Conservation (phyloP, 2,797 vertebrate genomes). For the Cryptoprocta ferox region DNA sequence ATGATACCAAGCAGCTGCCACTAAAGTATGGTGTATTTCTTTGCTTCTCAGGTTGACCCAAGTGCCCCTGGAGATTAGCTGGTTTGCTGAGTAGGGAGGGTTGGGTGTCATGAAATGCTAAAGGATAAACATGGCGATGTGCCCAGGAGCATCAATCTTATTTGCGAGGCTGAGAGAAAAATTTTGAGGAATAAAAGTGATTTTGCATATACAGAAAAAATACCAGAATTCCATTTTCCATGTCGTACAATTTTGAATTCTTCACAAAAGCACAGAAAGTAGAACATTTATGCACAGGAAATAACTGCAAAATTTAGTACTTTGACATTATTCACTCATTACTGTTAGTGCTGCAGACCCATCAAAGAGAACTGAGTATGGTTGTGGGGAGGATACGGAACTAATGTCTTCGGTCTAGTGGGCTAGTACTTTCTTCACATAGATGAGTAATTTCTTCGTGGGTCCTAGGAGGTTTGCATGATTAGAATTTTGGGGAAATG, state of each 20-base stretch:
- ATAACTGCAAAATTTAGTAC: background rate
- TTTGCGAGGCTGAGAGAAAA: background rate
- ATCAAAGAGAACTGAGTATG: background rate
- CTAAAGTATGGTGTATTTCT: background rate
- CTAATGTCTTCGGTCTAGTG: background rate
- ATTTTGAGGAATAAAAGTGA: background rate
- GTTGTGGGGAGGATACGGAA: background rate
- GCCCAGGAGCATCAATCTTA: background rate
- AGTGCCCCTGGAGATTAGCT: background rate
- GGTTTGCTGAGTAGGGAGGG: background rate
- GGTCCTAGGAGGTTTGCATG: background rate
- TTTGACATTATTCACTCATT: background rate
- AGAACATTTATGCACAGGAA: background rate
- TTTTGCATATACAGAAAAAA: background rate
- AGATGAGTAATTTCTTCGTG: background rate
- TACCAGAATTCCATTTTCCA: background rate
- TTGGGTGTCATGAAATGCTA: background rate
- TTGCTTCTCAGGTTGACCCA: background rate
- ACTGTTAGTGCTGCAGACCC: background rate
- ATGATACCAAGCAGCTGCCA: background rate
- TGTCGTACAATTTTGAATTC: background rate
- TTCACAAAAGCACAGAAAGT: background rate
- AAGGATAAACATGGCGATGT: background rate
- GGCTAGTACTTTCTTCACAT: background rate
- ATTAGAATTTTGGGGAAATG: constrained; percentile 15